Conservation (phyloP, 92 coral and sea anemone genomes). For the Siderastrea radians region DNA sequence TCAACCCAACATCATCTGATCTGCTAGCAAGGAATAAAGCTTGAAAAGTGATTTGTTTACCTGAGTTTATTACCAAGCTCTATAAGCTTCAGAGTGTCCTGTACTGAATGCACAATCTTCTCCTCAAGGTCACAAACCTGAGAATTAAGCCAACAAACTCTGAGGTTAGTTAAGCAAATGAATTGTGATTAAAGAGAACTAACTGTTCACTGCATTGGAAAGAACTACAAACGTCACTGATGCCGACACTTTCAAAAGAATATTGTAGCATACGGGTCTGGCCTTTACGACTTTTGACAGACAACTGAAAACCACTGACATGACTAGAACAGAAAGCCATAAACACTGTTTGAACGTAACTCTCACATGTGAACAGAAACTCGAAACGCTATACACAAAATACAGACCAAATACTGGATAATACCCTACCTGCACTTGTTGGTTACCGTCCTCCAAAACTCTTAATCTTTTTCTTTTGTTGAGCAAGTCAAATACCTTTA, state of each 20-base stretch:
- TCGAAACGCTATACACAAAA: neutral
- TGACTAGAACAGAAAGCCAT: no score
- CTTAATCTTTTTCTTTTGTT: constrained; percentile 91
- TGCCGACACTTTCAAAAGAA: no score
- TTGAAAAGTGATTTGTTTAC: constrained; percentile 28
- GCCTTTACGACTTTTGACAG: no score
- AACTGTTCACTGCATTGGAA: neutral
- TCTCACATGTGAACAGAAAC: no score
- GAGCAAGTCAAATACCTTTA: constrained; percentile 93
- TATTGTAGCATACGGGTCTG: no score
- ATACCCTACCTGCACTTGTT: constrained; percentile 93
- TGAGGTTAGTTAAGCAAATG: neutral
- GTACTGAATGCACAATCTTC: constrained; percentile 88
- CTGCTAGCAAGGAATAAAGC: neutral
- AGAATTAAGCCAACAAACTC: neutral
- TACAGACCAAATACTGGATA: neutral
- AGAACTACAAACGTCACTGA: no score
- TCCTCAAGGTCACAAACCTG: constrained; percentile 98
- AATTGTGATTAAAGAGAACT: neutral
- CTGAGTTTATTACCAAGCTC: constrained; percentile 98
- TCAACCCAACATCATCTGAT: neutral
- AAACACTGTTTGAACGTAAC: no score
- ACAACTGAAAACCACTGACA: no score
- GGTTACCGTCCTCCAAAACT: constrained; percentile 96
- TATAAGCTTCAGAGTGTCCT: constrained; percentile 94